Evolutionary conservation across 1,140 invertebrate species (phyloP), one percentile per base, ranked within the genome.

Genomic region (Sinonovacula constricta): DNA sequence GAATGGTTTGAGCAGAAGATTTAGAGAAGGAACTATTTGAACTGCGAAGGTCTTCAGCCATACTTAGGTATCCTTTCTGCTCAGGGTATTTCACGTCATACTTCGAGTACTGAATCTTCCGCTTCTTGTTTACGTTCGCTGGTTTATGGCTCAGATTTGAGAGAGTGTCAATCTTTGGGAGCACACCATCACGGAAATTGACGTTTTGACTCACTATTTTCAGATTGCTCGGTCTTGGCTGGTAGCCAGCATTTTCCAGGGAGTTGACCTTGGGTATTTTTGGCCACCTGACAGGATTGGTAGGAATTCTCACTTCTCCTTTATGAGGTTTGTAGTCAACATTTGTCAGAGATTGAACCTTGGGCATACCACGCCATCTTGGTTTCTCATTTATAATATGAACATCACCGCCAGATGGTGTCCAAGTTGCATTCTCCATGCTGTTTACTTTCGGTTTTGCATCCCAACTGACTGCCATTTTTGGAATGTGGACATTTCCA

Each of bases 201-300:
- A 98, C 92, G 91, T 97, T 97, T 77, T 95, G 57, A 22, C 57
- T 81, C 15, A 67, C 74, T 66, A 86, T 85, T 80, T 85, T 77
- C 12, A 83, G 59, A 68, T 45, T 60, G 67, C n/a, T 76, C 60
- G 28, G 66, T 53, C 26, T 69, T 69, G 53, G 71, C 22, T 72
- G 65, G 89, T 98, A 95, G 60, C 93, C 94, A 0, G 96, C 93
- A 89, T 98, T 98, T 18, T 97, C 94, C 86, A 98, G 90, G 1
- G 97, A 98, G 4, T 97, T 97, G 80, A 98, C 97, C 92, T 85
- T 86, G 95, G 85, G 77, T 14, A 83, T 59, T 36, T 45, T 68
- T 49, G 45, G 56, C 81, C 45, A 80, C 28, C 51, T 74, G 31
- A 68, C 56, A 65, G n/a, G 49, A n/a, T 15, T 53, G 18, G 14